Evolutionary conservation across 2,797 vertebrate genomes (phyloP).

Genomic region (Mustela erminea): DNA sequence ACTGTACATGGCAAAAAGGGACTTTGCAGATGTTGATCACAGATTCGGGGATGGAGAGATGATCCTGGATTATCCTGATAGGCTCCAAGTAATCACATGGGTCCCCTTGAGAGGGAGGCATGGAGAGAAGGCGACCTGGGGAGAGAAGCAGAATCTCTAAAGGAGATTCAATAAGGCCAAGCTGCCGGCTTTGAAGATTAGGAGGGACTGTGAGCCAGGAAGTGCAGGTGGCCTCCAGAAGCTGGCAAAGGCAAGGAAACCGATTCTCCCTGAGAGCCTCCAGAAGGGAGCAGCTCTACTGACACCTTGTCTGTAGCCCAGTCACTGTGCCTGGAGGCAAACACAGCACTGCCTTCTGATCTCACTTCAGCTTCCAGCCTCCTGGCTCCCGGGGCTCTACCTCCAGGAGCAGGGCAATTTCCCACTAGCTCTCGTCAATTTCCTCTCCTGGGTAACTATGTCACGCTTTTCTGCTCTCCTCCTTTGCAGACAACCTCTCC

Average conservation of each 20-base stretch:
- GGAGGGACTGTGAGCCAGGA: slow-evolving; percentile 14
- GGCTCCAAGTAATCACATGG: background rate
- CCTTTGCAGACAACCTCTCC: background rate
- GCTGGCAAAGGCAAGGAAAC: background rate
- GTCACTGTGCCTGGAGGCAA: background rate
- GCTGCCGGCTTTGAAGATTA: background rate
- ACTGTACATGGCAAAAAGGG: background rate
- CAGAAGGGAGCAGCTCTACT: background rate
- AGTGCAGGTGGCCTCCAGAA: slow-evolving; percentile 12
- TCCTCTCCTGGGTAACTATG: background rate
- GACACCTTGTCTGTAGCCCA: background rate
- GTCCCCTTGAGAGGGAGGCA: background rate
- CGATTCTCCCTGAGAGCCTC: background rate
- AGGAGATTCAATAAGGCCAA: background rate
- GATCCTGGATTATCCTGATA: background rate
- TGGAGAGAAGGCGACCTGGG: background rate
- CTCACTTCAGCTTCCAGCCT: background rate
- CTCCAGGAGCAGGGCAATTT: background rate
- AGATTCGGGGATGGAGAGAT: background rate
- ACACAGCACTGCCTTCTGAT: background rate
- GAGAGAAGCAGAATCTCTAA: background rate
- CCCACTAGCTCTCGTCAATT: background rate
- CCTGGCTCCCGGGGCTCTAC: background rate
- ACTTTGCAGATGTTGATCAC: background rate
- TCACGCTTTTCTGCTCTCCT: background rate